Percentiles rank a stretch among this genome's conserved stretches.
These are phyloP conservation scores for Ianthella basta DNA, from an alignment of 37 sponge, comb jelly and placozoan species.

Conservation along the genomic window DNA sequence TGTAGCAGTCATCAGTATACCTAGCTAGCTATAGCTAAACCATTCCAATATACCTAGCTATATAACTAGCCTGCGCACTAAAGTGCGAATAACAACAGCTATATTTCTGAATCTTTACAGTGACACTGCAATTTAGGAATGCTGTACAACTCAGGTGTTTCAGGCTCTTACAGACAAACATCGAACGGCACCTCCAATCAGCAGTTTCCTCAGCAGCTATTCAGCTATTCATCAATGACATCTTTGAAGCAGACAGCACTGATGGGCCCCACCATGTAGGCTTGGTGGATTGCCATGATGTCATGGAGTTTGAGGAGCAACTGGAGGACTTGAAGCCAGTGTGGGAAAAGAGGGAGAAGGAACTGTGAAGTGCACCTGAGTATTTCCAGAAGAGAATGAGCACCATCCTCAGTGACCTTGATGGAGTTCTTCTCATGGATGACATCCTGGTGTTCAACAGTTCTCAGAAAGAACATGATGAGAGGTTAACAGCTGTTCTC, in stretches of 20 bases:
- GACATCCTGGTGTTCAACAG: background rate
- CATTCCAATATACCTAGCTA: too few relatives aligned
- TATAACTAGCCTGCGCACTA: too few relatives aligned
- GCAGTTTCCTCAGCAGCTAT: background rate
- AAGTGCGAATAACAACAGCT: too few relatives aligned
- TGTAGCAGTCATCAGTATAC: too few relatives aligned
- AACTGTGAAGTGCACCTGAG: slow-evolving; percentile 8
- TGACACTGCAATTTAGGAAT: background rate
- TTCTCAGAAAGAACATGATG: background rate
- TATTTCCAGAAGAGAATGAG: slow-evolving; percentile 33
- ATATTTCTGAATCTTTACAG: background rate
- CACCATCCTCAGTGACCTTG: background rate
- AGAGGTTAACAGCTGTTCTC: background rate
- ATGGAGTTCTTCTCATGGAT: background rate
- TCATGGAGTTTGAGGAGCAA: background rate
- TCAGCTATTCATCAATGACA: background rate
- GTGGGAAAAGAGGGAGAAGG: background rate
- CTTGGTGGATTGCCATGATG: background rate
- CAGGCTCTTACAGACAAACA: background rate
- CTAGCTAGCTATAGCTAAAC: too few relatives aligned
- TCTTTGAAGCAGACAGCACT: background rate
- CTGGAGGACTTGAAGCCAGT: background rate
- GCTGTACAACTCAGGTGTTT: background rate
- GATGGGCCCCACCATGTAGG: background rate
- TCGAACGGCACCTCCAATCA: background rate